Base-by-base conservation (phyloP, 1,140 invertebrate genomes). In the Drosophila tsacasi region DNA sequence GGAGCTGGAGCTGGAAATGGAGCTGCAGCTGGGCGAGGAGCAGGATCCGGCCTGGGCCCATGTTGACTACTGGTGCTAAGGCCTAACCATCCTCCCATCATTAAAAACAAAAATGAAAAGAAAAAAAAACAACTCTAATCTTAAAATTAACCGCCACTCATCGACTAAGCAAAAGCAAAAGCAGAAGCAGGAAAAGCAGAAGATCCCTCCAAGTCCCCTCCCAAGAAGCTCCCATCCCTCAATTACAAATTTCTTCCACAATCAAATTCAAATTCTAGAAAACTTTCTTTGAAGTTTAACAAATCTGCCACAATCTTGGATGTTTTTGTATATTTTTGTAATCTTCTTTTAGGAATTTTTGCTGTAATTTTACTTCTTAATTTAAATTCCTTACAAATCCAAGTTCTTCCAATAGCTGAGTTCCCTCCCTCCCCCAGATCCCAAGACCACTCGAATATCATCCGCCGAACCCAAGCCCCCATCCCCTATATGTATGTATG, bases 41-140 rank as follows among this genome's bases (percentile, higher is more conserved):
- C 58, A 86, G 55, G 81, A 89, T 64, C 67, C 85, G 39, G 78
- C 79, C 44, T 89, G 84, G 85, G 61, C 85, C 17, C 82, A 89
- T 66, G 78, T 89, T 35, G 85, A 90, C 58, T 90, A 90, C 55
- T 90, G 85, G 85, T 90, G 85, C 67, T 90, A 78, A 57, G 50
- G 35, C n/a, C n/a, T n/a, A 10, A 37, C 5, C 15, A 9, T 23
- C 13, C n/a, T 23, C 13, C n/a, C 21, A 30, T 39, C 17, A 52
- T 8, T 25, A 8, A 27, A 27, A 50, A 50, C 17, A 30, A 52
- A 52, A 30, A 50, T 9, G 2, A 52, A 52, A 52, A n/a, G 1
- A 19, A 54, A 55, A 37, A 39, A 37, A 23, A 55, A 21, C 7
- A 21, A 57, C 12, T 37, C 39, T 61, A 52, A 74, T 79, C 60